Conservation (phyloP, 2,888 invertebrate genomes). For the Lottia scabra region DNA sequence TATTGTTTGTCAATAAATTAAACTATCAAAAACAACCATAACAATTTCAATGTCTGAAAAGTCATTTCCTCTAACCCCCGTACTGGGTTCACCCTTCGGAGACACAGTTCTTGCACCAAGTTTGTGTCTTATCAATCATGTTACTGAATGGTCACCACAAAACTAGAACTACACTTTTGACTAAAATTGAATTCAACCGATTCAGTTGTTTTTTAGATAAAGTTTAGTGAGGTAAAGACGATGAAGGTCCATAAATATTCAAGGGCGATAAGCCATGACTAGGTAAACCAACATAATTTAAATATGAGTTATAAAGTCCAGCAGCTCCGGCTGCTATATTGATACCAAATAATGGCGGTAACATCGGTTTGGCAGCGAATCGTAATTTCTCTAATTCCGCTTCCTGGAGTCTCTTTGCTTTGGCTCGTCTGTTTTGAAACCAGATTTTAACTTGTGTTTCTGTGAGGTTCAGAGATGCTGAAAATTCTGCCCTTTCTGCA, state of each 20-base stretch:
- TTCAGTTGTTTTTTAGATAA: too few species aligned
- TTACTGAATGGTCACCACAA: too few species aligned
- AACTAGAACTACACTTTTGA: too few species aligned
- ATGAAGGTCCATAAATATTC: neutral
- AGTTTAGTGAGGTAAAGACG: neutral
- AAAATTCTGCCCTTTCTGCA: slow-evolving; percentile 93
- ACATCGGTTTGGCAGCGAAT: slow-evolving; percentile 80
- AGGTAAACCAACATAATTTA: slow-evolving; percentile 13
- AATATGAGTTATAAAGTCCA: slow-evolving; percentile 11
- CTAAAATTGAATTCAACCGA: too few species aligned
- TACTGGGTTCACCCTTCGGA: too few species aligned
- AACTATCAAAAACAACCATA: too few species aligned
- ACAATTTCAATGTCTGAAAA: too few species aligned
- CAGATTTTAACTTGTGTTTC: slow-evolving; percentile 80
- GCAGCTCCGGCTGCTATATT: slow-evolving; percentile 15
- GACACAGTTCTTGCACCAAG: too few species aligned
- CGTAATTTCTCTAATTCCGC: slow-evolving; percentile 92
- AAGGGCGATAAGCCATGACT: slow-evolving; percentile 3
- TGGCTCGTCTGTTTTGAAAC: slow-evolving; percentile 77
- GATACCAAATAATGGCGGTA: slow-evolving; percentile 72
- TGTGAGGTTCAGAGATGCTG: slow-evolving; percentile 85
- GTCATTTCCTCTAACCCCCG: too few species aligned
- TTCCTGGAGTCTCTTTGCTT: slow-evolving; percentile 96
- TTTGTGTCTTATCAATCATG: too few species aligned
- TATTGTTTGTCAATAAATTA: too few species aligned